Conservation (phyloP, 1,140 invertebrate species). For the Nixonia krombeini region DNA sequence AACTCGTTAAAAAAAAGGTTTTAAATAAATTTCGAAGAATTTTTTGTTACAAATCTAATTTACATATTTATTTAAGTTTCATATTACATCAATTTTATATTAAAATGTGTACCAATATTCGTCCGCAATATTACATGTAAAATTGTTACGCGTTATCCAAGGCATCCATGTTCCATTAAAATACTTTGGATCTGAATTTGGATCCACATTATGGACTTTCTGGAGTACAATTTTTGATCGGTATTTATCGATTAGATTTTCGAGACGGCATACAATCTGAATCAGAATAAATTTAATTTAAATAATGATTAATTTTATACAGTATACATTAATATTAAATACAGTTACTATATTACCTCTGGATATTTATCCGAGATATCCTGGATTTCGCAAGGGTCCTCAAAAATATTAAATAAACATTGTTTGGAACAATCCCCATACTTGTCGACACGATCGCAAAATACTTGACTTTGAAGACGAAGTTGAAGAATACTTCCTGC, state of each 20-base stretch:
- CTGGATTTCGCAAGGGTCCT: conserved; percentile 62
- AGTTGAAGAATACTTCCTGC: conserved; percentile 22
- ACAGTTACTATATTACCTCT: conserved; percentile 39
- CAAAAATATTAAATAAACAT: conserved; percentile 60
- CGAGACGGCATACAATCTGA: conserved; percentile 52
- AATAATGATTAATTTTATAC: too few species aligned
- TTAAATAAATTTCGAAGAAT: too few species aligned
- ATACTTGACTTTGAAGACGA: conserved; percentile 40
- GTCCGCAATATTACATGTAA: too few species aligned
- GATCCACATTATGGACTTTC: conserved; percentile 52
- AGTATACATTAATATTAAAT: conserved; percentile 10
- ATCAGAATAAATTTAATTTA: background rate
- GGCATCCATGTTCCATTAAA: conserved; percentile 67
- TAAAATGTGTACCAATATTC: too few species aligned
- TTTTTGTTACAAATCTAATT: too few species aligned
- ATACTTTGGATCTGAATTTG: conserved; percentile 56
- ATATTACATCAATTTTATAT: too few species aligned
- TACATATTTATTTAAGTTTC: too few species aligned
- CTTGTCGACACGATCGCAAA: conserved; percentile 25
- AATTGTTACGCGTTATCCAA: conserved; percentile 51
- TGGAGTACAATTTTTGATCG: conserved; percentile 51
- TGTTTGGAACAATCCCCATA: conserved; percentile 37
- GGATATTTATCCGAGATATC: conserved; percentile 53
- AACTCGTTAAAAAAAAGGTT: too few species aligned
- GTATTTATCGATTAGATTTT: conserved; percentile 53